Base-by-base conservation (phyloP, 2,888 invertebrate species). In the Amorpha juglandis region DNA sequence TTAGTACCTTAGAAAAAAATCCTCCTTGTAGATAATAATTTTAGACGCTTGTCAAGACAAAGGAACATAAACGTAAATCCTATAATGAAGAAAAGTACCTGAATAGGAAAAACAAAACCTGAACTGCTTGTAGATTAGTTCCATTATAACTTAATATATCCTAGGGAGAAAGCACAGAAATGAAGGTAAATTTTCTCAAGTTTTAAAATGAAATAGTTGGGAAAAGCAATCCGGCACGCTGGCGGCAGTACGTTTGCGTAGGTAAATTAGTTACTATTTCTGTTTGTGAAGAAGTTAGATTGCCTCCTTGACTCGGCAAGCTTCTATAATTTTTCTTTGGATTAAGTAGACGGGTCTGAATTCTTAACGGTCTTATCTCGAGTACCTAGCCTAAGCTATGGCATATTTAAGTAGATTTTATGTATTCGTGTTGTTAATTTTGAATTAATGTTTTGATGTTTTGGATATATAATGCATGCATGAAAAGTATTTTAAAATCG, bases 271-370 rank as follows among this genome's bases (percentile, higher is more conserved):
- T 84, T 86, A 81, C 79, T 83, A 83, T 82, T 82, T 79, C 86
- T 83, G 81, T 83, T 84, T 81, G 78, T 74, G 82, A 81, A 74
- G 80, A 87, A 90, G 86, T 89, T 90, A 88, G 82, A 89, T 90
- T 89, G 88, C 83, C 80, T 77, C 77, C 78, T 83, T 83, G 77
- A 78, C 75, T 79, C 74, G 73, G 62, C 68, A 74, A 71, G 74
- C 76, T 80, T 74, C 76, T 82, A 83, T 83, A 79, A 81, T 83
- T 86, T 85, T 87, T 80, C 71, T 69, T 67, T 67, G 65, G 71
- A 67, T 63, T 51, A 52, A 63, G 27, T 42, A 66, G 45, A 47
- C 21, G 12, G 33, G 33, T 6, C 42, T 42, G 42, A 58, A 58
- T 58, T 19, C 16, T 58, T 38, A 58, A 58, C 42, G 11, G 58